Evolutionary conservation across 2,113 vertebrate genomes (phyloP).

Genomic region (Pseudopipra pipra): DNA sequence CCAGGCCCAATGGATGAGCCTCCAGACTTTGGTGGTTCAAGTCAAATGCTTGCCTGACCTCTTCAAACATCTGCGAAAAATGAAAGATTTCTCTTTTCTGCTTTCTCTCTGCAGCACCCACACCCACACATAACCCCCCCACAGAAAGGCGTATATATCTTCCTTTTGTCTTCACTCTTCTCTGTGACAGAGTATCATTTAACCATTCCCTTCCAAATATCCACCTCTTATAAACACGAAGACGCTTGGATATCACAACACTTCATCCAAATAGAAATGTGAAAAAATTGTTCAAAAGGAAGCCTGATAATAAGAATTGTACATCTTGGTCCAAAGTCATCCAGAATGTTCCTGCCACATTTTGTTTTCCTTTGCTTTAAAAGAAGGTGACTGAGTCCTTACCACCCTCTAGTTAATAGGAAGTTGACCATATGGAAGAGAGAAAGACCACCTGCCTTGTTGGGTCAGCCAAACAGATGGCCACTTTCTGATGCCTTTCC

Average conservation of each 20-base stretch:
- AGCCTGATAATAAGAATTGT: not conserved
- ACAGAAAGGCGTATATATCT: not conserved
- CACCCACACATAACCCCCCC: fast-evolving
- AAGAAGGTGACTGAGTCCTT: not conserved
- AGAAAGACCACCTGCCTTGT: not conserved
- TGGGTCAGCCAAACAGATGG: conserved; percentile 29
- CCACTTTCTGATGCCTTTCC: not conserved
- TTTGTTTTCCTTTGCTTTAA: not conserved
- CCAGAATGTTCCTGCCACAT: not conserved
- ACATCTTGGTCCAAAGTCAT: not conserved
- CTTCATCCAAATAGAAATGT: not conserved
- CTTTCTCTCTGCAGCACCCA: not conserved
- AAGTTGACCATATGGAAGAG: not conserved
- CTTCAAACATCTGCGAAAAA: not conserved
- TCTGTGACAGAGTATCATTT: not conserved
- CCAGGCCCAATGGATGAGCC: not conserved
- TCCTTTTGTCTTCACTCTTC: not conserved
- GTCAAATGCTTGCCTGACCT: not conserved
- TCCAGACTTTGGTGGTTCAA: not conserved
- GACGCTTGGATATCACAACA: not conserved
- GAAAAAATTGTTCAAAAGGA: not conserved
- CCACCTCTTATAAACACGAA: not conserved
- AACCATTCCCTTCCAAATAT: not conserved
- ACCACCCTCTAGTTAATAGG: not conserved
- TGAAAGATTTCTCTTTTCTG: not conserved